Evolutionary conservation across 2,113 vertebrate genomes (phyloP).

Genomic region (Scomber scombrus): DNA sequence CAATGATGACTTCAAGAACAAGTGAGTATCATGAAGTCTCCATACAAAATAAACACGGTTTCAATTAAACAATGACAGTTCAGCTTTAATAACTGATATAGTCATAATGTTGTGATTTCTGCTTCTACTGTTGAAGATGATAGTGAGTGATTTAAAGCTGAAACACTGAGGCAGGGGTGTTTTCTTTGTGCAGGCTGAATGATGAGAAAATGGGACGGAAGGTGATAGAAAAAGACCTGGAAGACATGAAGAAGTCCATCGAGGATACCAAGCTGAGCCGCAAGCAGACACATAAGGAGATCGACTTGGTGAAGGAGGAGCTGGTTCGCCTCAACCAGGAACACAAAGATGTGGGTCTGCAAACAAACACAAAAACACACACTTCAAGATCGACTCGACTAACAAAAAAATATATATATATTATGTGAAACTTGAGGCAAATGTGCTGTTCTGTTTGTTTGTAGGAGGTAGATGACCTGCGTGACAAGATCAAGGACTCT

Average conservation of each 20-base stretch:
- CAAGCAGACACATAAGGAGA: slow-evolving; percentile 75
- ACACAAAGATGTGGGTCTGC: slow-evolving; percentile 79
- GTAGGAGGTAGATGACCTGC: slow-evolving; percentile 80
- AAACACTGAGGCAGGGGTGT: not conserved
- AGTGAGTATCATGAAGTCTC: slow-evolving; percentile 64
- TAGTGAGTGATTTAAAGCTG: not conserved
- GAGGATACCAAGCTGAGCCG: slow-evolving; percentile 77
- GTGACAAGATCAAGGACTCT: slow-evolving; percentile 81
- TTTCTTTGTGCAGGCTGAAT: slow-evolving; percentile 68
- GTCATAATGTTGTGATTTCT: too few species aligned
- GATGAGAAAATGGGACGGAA: slow-evolving; percentile 71
- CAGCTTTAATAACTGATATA: too few species aligned
- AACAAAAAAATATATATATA: too few species aligned
- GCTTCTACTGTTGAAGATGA: too few species aligned
- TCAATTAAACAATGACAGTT: too few species aligned
- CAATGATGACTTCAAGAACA: slow-evolving; percentile 83
- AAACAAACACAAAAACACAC: not conserved
- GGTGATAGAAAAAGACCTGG: slow-evolving; percentile 81
- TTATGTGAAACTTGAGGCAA: not conserved
- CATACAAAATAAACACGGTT: not conserved
- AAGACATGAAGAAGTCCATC: slow-evolving; percentile 73
- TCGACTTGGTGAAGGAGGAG: slow-evolving; percentile 78
- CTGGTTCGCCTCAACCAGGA: slow-evolving; percentile 73
- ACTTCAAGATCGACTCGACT: not conserved
- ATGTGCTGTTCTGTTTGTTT: not conserved